Conservation (phyloP, 1,140 invertebrate species). For the Brachionus sp. region DNA sequence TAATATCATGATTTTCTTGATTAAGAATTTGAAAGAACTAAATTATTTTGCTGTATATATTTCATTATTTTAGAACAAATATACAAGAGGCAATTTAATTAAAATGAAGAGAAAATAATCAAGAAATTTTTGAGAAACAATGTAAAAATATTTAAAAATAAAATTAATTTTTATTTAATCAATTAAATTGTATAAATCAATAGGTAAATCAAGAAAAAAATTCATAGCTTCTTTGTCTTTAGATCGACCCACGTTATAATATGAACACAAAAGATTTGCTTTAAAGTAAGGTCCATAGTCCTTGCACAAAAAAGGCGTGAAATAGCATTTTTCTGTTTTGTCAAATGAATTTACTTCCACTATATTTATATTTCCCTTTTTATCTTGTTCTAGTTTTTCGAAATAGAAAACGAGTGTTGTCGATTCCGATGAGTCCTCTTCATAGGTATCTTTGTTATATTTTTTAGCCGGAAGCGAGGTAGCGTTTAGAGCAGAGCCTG, state of each 20-base stretch:
- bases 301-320: not conserved
- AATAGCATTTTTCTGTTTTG: slow-evolving; percentile 20
- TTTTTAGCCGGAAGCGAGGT: slow-evolving; percentile 37
- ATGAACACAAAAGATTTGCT: slow-evolving; percentile 9
- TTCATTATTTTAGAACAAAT: too few relatives aligned
- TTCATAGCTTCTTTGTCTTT: not conserved
- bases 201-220: slow-evolving; percentile 43
- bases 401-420: slow-evolving; percentile 34
- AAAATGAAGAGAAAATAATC: not conserved
- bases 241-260: slow-evolving; percentile 23
- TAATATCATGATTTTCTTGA: too few relatives aligned
- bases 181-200: slow-evolving; percentile 37
- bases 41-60: too few relatives aligned
- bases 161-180: slow-evolving; percentile 16
- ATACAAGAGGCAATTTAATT: too few relatives aligned
- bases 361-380: slow-evolving; percentile 7
- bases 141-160: not conserved
- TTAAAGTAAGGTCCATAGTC: slow-evolving; percentile 42
- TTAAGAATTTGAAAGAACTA: too few relatives aligned
- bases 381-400: not conserved
- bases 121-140: too few relatives aligned
- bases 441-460: slow-evolving; percentile 43
- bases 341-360: not conserved
- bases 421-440: slow-evolving; percentile 13
- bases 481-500: not conserved